Conservation (phyloP, 1,140 invertebrate genomes). For the Aphaenogaster rudis region DNA sequence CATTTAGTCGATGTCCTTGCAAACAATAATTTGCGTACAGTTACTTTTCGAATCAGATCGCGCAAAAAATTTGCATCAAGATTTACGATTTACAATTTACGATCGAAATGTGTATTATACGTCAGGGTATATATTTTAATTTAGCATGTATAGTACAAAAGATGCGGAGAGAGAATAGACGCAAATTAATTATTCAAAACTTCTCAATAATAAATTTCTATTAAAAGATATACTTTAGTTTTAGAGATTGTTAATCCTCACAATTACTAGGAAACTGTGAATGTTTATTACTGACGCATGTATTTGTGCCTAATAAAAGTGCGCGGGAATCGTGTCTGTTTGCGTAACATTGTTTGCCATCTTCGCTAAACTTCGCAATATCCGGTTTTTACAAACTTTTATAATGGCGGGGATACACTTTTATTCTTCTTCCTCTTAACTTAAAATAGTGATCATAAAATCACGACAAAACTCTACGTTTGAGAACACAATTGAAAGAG, state of each 20-base stretch:
- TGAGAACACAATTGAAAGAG: slow-evolving; percentile 56
- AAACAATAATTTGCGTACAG: not conserved
- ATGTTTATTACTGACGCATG: not conserved
- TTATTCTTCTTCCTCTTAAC: slow-evolving; percentile 53
- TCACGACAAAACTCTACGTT: slow-evolving; percentile 55
- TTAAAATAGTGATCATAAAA: slow-evolving; percentile 62
- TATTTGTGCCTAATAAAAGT: slow-evolving; percentile 44
- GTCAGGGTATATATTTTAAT: not conserved
- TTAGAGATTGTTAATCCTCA: not conserved
- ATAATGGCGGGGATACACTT: slow-evolving; percentile 60
- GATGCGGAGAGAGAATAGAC: not conserved
- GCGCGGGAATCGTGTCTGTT: slow-evolving; percentile 33
- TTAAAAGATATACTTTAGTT: not conserved
- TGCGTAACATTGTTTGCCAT: slow-evolving; percentile 60
- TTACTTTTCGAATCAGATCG: not conserved
- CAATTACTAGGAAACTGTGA: slow-evolving; percentile 16
- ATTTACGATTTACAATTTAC: not conserved
- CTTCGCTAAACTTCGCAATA: slow-evolving; percentile 59
- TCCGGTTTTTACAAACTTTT: slow-evolving; percentile 63
- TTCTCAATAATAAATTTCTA: not conserved
- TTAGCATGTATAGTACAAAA: not conserved
- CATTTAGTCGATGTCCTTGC: not conserved
- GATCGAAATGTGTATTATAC: not conserved
- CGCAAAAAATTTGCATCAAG: not conserved
- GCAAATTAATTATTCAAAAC: not conserved